Evolutionary conservation across 2,113 vertebrate genomes (phyloP).

Genomic region (Tragelaphus strepsiceros): DNA sequence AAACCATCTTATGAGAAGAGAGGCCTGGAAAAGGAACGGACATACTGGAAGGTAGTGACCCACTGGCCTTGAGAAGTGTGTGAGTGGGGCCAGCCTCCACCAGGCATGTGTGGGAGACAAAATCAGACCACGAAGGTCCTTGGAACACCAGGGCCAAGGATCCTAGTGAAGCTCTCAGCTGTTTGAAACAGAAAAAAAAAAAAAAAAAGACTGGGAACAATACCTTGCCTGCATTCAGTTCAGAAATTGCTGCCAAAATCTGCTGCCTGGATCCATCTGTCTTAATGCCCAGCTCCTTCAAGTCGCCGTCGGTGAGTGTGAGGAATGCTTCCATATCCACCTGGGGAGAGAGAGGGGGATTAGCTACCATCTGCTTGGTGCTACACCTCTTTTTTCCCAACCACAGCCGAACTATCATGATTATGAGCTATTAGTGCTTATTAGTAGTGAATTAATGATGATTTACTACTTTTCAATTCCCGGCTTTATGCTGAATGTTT

Average conservation of each 20-base stretch:
- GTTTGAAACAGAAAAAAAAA: neutral
- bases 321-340: constrained; percentile 99
- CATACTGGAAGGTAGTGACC: neutral
- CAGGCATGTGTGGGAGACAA: neutral
- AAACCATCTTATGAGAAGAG: neutral
- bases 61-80: fast-evolving
- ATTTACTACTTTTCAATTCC: neutral
- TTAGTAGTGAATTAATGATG: neutral
- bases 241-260: constrained; percentile 96
- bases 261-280: constrained; percentile 96
- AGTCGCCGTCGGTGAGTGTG: constrained; percentile 95
- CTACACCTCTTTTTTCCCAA: neutral
- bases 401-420: no score
- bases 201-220: neutral
- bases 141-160: neutral
- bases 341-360: constrained; percentile 67
- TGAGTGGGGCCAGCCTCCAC: neutral
- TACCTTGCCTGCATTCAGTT: constrained; percentile 98
- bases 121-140: neutral
- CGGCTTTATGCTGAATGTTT: neutral
- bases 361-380: neutral
- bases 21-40: neutral
- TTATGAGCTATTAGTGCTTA: neutral
- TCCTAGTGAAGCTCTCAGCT: neutral
- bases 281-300: constrained; percentile 97